Conservation (phyloP, 2,888 invertebrate species). For the Dolichomitus sp. region DNA sequence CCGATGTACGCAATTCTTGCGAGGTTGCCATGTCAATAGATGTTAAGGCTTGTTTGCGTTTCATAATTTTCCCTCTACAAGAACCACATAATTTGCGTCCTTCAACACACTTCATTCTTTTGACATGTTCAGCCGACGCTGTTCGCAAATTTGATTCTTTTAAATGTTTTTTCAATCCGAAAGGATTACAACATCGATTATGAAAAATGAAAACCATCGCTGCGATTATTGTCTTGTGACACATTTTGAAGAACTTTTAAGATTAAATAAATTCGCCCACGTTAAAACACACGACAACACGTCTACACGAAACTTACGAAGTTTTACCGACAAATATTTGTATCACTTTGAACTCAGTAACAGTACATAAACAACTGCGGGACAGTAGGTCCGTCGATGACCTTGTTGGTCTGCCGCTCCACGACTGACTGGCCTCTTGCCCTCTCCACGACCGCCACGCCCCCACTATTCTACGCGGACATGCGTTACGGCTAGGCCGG, state of each 20-base stretch:
- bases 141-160: slow-evolving; percentile 24
- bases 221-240: slow-evolving; percentile 1
- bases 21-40: slow-evolving; percentile 1
- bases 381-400: neutral
- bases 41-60: neutral
- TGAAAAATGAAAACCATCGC: slow-evolving; percentile 4
- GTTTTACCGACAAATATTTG: neutral
- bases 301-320: slow-evolving; percentile 1
- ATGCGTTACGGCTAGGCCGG: neutral
- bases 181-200: slow-evolving; percentile 1
- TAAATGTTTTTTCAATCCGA: slow-evolving; percentile 8
- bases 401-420: neutral
- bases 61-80: slow-evolving; percentile 4
- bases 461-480: neutral
- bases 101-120: slow-evolving; percentile 14
- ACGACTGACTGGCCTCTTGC: neutral
- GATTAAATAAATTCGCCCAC: neutral
- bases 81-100: slow-evolving; percentile 27
- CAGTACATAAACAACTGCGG: slow-evolving; percentile 1
- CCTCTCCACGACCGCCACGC: neutral
- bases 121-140: neutral
- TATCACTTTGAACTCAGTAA: neutral
- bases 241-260: neutral
- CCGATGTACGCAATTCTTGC: neutral
- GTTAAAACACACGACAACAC: neutral